Conservation (phyloP, 1,140 invertebrate species). For the Eulimnadia texana region DNA sequence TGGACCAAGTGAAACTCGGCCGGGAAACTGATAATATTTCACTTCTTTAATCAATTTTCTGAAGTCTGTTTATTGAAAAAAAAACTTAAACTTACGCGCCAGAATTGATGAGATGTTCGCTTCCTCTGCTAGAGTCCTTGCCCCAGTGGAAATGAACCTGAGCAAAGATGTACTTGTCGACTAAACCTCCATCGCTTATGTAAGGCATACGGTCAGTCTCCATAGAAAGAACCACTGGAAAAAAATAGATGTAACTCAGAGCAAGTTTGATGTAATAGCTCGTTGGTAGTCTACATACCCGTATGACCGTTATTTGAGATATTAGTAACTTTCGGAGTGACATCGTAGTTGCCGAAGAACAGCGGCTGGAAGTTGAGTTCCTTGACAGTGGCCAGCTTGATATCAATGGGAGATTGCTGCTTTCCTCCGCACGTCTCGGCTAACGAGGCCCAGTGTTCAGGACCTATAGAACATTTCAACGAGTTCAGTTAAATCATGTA, state of each 20-base stretch:
- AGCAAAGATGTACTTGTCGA: conserved; percentile 29
- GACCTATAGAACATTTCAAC: not conserved
- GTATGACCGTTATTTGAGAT: conserved; percentile 30
- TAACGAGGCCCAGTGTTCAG: conserved; percentile 12
- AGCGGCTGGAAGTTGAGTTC: conserved; percentile 16
- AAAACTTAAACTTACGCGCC: conserved; percentile 26
- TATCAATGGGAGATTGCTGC: conserved; percentile 25
- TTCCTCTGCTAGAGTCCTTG: conserved; percentile 30
- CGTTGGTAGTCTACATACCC: no score
- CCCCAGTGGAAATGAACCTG: conserved; percentile 43
- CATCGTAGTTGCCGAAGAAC: conserved; percentile 23
- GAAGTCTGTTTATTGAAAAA: not conserved
- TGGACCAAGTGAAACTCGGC: conserved; percentile 52
- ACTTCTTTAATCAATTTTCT: not conserved
- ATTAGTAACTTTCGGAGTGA: conserved; percentile 17
- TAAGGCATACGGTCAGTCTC: conserved; percentile 19
- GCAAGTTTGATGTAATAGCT: no score
- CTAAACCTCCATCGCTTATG: conserved; percentile 27
- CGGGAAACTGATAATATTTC: conserved; percentile 12
- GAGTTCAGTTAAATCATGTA: not conserved
- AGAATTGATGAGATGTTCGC: conserved; percentile 38
- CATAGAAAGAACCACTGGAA: conserved; percentile 20
- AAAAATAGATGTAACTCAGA: no score
- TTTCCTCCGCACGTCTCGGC: conserved; percentile 15
- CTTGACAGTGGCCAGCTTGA: conserved; percentile 9